Base-by-base conservation (phyloP, 2,888 invertebrate genomes). In the Nephrotoma appendiculata region DNA sequence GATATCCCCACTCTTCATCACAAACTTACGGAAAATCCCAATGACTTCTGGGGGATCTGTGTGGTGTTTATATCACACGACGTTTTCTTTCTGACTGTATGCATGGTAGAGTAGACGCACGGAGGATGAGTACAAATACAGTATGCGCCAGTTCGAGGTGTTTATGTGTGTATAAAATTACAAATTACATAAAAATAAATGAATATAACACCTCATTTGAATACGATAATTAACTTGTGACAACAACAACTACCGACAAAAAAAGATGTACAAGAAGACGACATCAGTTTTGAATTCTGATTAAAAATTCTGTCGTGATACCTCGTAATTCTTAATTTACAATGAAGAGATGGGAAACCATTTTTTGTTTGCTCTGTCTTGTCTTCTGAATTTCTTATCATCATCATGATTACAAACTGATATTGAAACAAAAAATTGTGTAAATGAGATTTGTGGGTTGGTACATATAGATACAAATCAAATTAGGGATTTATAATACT, bases 221-320 rank as follows among this genome's bases (percentile, higher is more conserved):
- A 84, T 84, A 84, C 84, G 84, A 84, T 84, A 84, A 84, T 84
- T 84, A 84, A 84, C 84, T 84, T 84, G 71, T 71, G 71, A 71
- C 71, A 71, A 71, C 31, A 31, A 31, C 31, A 31, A 31, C 31
- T 31, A 31, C 31, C 31, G 1, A 19, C n/a, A 71, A 71, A 71
- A 71, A 31, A 71, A 71, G 4, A 15, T 52, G 9, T 48, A 48
- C 48, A 48, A 48, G 52, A 52, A n/a, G 52, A 52, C 52, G 52
- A 31, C 71, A 71, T 6, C 31, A 31, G 31, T 71, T 31, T 71
- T 71, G 71, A 71, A 71, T 71, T 71, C 71, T 71, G 71, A 71
- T 71, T 71, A 71, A 71, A 71, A 71, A 71, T 71, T 11, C 71
- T 31, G 71, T 71, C 71, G 71, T 71, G 71, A 31, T 71, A 71